Evolutionary conservation across 2,113 vertebrate genomes (phyloP), one percentile per base, ranked within the genome.

Genomic region (Thunnus thynnus): DNA sequence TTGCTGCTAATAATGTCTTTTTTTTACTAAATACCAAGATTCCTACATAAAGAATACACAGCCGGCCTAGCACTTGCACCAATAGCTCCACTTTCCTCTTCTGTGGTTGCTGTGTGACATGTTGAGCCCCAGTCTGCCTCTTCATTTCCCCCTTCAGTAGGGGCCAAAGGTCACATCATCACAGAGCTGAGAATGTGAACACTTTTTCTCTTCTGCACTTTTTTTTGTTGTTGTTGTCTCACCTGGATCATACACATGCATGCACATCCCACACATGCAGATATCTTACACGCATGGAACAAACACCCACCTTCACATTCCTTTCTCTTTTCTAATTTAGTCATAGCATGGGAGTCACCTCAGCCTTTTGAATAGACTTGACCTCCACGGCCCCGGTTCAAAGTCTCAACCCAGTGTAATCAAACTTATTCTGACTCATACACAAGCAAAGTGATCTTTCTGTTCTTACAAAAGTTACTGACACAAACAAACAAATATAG

Each of bases 161-260:
- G 74, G 78, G 84, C 85, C 77, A 84, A 76, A 86, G 90, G 83
- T 88, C 80, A 81, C 60, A 60, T 77, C 56, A 80, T 2, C 70
- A 61, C n/a, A 58, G 72, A 41, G 72, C 79, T 55, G 74, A 67
- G 63, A 64, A 84, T 86, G 74, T 86, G 77, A 86, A 82, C n/a
- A 48, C 71, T 48, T 22, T 22, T 22, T 86, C 77, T 72, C 66
- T 68, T 7, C 25, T 72, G 72, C 54, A 57, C 64, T 84, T 36
- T 36, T 32, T 32, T 32, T 32, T 3, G 32, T 32, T 4, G 32
- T 56, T 70, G 72, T 83, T 36, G 72, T 78, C 30, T 13, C 5
- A 30, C 27, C 71, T 68, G 41, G 74, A 73, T 85, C 73, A 64
- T 76, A 73, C 80, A 82, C 79, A 86, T 85, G 86, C 78, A 84